A percentile compares a stretch with the other conserved stretches of the same genome.
Conservation (phyloP, 2,888 invertebrate genomes). For the Nomada lathburiana region DNA sequence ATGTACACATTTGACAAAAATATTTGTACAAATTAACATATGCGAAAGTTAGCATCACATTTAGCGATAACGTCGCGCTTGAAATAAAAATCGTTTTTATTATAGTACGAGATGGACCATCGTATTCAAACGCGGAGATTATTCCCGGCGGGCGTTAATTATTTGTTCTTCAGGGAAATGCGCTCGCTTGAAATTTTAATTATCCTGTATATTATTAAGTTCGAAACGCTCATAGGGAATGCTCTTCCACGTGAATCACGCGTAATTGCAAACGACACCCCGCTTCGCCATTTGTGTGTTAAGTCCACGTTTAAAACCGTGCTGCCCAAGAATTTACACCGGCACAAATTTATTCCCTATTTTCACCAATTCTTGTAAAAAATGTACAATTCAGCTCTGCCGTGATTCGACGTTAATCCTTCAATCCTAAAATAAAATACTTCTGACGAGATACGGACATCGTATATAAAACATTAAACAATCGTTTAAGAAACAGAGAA, state of each 20-base stretch:
- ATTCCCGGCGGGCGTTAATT: constrained; percentile 27
- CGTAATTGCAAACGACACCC: constrained; percentile 34
- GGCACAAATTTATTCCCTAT: no score
- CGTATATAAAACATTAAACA: no score
- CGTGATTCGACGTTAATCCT: no score
- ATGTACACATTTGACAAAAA: neutral
- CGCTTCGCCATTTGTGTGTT: constrained; percentile 8
- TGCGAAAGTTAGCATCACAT: neutral
- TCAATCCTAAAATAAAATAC: no score
- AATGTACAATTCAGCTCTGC: no score
- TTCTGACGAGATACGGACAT: no score
- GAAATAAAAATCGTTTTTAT: neutral
- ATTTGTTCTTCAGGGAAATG: constrained; percentile 17
- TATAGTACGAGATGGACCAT: neutral
- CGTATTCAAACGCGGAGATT: constrained; percentile 8
- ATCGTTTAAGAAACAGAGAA: no score
- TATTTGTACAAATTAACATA: neutral
- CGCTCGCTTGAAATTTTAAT: constrained; percentile 34
- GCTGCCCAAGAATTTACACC: no score
- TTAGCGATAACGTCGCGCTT: neutral
- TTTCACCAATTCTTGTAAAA: no score
- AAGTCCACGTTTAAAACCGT: neutral
- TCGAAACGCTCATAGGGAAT: neutral
- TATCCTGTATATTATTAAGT: constrained; percentile 14
- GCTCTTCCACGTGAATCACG: constrained; percentile 7